Evolutionary conservation across 2,113 vertebrate genomes (phyloP), one percentile per base, ranked within the genome.

Genomic region (Etia nguti): DNA sequence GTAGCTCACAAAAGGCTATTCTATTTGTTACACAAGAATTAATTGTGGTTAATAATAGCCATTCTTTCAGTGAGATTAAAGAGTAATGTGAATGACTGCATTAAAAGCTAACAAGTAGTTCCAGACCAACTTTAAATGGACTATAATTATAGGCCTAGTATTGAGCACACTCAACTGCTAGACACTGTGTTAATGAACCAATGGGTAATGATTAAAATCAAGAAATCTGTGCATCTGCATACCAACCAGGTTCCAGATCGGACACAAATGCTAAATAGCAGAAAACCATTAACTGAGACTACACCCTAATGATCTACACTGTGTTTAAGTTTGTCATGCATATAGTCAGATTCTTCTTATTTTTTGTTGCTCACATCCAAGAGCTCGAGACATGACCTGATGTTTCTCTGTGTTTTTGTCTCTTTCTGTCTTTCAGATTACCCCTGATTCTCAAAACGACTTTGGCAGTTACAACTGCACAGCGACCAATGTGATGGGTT

Each of bases 401-500:
- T 52, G 57, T 82, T 81, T 86, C 36, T 68, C 10, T 0, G 6
- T 75, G 48, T 85, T 85, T 68, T 13, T 57, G 1, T 26, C 18
- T 62, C 46, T 83, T 65, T 82, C 31, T 38, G 2, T 77, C 18
- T 36, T 20, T 75, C 90, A 99, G 98, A 96, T 99, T 89, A 98
- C 97, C 2, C 99, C 99, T 1, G 97, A 99, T 83, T 99, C 98
- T 12, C 97, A 99, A 93, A 97, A 96, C 6, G 98, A 99, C 89
- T 99, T 98, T 90, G 99, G 99, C 22, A 99, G 97, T 95, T 99
- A 99, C 95, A 99, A 99, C 96, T 99, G 99, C 92, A 98, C 98
- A 0, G 99, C 99, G 0, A 96, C 97, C 88, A 99, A 99, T 81
- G 94, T 90, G 70, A 97, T 99, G 15, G 99, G 98, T 46, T 95